Evolutionary conservation across 2,797 vertebrate species (phyloP).

Genomic region (Girardinus metallicus): DNA sequence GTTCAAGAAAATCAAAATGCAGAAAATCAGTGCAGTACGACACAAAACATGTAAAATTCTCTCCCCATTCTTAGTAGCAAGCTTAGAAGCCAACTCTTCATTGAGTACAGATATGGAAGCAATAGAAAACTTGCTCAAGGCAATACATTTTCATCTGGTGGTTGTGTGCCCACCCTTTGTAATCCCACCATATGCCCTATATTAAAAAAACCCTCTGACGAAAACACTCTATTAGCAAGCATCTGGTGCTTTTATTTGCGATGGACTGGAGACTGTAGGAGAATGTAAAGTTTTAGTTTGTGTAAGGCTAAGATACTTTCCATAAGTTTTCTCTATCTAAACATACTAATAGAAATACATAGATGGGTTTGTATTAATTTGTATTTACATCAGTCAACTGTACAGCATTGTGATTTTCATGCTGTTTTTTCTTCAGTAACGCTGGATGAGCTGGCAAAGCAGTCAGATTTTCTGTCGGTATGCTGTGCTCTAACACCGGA

Average conservation of each 20-base stretch:
- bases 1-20: background rate
- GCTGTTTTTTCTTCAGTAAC: slow-evolving; percentile 61
- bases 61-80: background rate
- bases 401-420: background rate
- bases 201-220: background rate
- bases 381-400: background rate
- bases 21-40: background rate
- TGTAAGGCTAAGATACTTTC: slow-evolving; percentile 2
- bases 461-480: slow-evolving; percentile 74
- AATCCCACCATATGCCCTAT: background rate
- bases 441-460: slow-evolving; percentile 74
- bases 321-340: background rate
- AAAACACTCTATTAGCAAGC: background rate
- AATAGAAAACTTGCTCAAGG: background rate
- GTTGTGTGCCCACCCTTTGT: background rate
- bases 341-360: background rate
- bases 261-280: background rate
- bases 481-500: slow-evolving; percentile 78
- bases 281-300: background rate
- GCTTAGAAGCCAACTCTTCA: background rate
- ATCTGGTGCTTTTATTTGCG: background rate
- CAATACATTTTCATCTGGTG: background rate
- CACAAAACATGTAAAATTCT: background rate
- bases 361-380: background rate
- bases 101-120: background rate